Conservation (phyloP, 37 sponge, comb jelly and placozoan species). For the Eunapius fragilis region DNA sequence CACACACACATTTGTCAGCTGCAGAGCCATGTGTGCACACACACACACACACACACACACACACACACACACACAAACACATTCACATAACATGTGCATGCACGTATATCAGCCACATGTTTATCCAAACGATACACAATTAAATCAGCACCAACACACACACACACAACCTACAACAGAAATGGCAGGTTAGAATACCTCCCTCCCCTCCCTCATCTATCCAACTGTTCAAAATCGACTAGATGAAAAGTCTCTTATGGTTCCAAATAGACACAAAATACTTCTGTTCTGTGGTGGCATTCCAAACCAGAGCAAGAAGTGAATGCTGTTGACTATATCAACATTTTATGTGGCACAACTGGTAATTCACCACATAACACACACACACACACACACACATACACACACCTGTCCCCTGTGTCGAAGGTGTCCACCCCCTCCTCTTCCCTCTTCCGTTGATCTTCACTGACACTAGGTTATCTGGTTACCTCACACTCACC, state of each 20-base stretch:
- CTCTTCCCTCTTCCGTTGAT: no score
- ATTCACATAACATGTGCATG: background rate
- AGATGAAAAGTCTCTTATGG: no score
- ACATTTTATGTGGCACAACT: background rate
- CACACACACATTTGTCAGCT: slow-evolving; percentile 21
- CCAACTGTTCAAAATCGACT: no score
- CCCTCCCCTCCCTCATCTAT: no score
- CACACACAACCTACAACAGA: no score
- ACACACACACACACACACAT: no score
- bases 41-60: slow-evolving; percentile 38
- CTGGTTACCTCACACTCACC: no score
- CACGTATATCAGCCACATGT: background rate
- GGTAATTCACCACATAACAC: background rate
- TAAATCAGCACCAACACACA: background rate
- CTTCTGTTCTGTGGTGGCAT: background rate
- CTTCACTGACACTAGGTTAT: no score
- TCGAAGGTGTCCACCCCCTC: no score
- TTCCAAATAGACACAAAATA: no score
- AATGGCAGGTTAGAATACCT: no score
- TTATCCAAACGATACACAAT: no score
- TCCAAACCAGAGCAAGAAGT: background rate
- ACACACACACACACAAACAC: slow-evolving; percentile 32
- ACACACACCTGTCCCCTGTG: background rate
- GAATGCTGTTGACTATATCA: background rate
- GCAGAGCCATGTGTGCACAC: slow-evolving; percentile 13